Conservation (phyloP, 1,140 invertebrate genomes). For the Proctacanthus coquilletti region DNA sequence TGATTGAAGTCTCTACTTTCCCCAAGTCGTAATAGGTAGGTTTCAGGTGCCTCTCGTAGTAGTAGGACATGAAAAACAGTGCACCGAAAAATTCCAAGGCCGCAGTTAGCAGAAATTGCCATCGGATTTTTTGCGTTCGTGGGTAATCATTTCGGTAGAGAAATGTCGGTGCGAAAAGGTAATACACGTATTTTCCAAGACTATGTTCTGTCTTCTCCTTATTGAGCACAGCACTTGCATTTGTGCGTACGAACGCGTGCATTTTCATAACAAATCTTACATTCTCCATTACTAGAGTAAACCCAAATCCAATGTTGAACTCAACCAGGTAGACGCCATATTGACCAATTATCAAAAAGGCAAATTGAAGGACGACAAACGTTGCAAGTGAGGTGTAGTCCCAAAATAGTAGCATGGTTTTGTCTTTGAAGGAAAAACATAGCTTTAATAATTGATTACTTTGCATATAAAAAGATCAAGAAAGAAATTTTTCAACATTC, state of each 20-base stretch:
- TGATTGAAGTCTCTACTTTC: not conserved
- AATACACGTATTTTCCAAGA: not conserved
- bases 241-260: not conserved
- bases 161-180: not conserved
- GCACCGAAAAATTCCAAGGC: not conserved
- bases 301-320: too few species aligned
- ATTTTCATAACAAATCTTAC: not conserved
- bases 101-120: not conserved
- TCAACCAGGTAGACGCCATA: too few species aligned
- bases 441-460: too few species aligned
- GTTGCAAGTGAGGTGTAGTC: too few species aligned
- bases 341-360: too few species aligned
- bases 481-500: too few species aligned
- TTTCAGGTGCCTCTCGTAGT: not conserved
- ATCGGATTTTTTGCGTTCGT: not conserved
- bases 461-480: too few species aligned
- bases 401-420: too few species aligned
- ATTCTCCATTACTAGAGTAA: too few species aligned
- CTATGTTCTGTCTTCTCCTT: not conserved
- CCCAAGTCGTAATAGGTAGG: not conserved
- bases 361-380: too few species aligned
- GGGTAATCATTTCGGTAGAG: not conserved
- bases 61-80: not conserved
- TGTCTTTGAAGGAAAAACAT: too few species aligned
- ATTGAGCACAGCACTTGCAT: not conserved